Evolutionary conservation across 2,113 vertebrate genomes (phyloP).

Genomic region (Gallinago undulata): DNA sequence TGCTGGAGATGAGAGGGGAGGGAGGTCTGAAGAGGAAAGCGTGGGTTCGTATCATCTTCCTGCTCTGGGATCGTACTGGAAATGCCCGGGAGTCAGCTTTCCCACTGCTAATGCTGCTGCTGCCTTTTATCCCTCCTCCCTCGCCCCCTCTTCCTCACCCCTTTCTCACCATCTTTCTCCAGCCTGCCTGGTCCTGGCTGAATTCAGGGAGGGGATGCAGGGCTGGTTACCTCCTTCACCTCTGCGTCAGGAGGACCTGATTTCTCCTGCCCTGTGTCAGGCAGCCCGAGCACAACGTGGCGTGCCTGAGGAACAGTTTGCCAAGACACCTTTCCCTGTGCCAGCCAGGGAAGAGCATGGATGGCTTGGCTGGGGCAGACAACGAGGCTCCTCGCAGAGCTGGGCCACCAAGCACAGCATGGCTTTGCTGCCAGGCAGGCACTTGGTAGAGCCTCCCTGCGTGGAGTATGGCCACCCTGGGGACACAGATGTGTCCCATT

Average conservation of each 20-base stretch:
- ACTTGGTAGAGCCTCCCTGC: background rate
- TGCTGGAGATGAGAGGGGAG: background rate
- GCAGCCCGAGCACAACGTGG: accelerated
- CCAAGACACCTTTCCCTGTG: background rate
- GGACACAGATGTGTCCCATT: background rate
- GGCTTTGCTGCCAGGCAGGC: background rate
- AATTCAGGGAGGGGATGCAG: background rate
- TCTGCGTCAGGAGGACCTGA: background rate
- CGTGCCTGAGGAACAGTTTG: background rate
- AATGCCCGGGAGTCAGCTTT: background rate
- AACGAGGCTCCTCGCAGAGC: background rate
- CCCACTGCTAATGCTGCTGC: background rate
- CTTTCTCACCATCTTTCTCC: background rate
- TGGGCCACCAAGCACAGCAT: accelerated
- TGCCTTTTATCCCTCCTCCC: background rate
- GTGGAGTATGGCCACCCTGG: background rate
- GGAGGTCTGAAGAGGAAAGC: background rate
- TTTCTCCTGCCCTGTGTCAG: no score
- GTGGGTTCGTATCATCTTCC: background rate
- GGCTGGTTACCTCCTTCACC: background rate
- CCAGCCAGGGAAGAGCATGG: background rate
- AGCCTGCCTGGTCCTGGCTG: background rate
- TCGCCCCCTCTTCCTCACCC: background rate
- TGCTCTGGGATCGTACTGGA: background rate
- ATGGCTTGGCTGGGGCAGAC: background rate